Base-by-base conservation (phyloP, 2,888 invertebrate genomes). In the Zygothrica quintamaculata region DNA sequence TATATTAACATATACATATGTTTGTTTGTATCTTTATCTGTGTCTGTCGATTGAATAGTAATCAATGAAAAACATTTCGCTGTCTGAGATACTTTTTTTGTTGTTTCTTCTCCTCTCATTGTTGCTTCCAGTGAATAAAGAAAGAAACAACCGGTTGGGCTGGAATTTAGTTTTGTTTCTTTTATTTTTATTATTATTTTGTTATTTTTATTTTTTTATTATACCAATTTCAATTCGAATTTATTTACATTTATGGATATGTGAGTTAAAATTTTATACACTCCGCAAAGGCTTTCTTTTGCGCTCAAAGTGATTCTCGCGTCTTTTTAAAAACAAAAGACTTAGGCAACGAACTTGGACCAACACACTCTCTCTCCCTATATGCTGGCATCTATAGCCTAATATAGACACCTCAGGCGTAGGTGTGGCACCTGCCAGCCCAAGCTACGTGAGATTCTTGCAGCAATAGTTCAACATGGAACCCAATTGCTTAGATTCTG, bases 41-140 rank as follows among this genome's bases (percentile, higher is more conserved):
- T 44, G 42, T 48, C 52, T 55, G 36, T 13, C 66, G 69, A 64
- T 71, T 71, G 70, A 79, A 76, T 79, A 73, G 70, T 66, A 71
- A 86, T 81, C 80, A 87, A 82, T 84, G 82, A 87, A 81, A n/a
- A 70, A 74, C 55, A 61, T 65, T 64, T 65, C 59, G 59, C 58
- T 56, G 58, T 47, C 47, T 53, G 25, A 13, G 43, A n/a, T 22
- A 43, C 46, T 25, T 34, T 33, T n/a, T 51, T n/a, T n/a, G n/a
- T n/a, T n/a, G n/a, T n/a, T n/a, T n/a, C n/a, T n/a, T n/a, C n/a
- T n/a, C n/a, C n/a, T n/a, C n/a, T n/a, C n/a, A n/a, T n/a, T 36
- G 42, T 44, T 12, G 39, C 39, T 48, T 43, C 31, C 18, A 5
- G 11, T 36, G 13, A 42, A 25, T 7, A 6, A 11, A 5, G 29